Conservation (phyloP, 1,140 invertebrate species). For the Lutraria rhynchaena region DNA sequence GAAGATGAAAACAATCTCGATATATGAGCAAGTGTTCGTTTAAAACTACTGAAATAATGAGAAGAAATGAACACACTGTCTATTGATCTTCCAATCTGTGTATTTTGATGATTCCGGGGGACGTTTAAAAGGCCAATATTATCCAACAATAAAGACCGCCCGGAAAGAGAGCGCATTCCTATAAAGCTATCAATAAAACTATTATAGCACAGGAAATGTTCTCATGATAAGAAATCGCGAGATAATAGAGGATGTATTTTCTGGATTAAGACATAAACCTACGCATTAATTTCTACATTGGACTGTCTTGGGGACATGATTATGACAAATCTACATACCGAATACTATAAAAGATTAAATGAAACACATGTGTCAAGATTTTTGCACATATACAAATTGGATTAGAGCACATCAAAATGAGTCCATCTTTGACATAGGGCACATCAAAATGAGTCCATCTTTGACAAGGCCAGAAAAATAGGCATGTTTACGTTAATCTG, state of each 20-base stretch:
- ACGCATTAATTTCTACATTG: not conserved
- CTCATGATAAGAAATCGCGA: constrained; percentile 29
- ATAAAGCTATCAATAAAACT: constrained; percentile 34
- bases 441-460: too few relatives aligned
- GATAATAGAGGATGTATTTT: constrained; percentile 22
- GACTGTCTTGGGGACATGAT: not conserved
- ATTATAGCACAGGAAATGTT: constrained; percentile 20
- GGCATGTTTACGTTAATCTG: too few relatives aligned
- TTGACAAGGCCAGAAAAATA: too few relatives aligned
- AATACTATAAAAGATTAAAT: too few relatives aligned
- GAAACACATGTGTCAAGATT: too few relatives aligned
- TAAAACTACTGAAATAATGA: too few relatives aligned
- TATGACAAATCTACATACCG: constrained; percentile 5
- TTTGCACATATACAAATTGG: too few relatives aligned
- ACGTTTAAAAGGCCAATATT: constrained; percentile 37
- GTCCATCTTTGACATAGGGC: too few relatives aligned
- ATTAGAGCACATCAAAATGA: too few relatives aligned
- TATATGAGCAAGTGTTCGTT: too few relatives aligned
- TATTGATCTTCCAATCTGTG: not conserved
- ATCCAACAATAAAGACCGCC: constrained; percentile 18
- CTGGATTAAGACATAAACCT: constrained; percentile 27
- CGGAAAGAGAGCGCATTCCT: constrained; percentile 4
- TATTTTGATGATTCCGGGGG: not conserved
- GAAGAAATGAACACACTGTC: too few relatives aligned
- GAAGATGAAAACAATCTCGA: too few relatives aligned